A percentile compares a stretch with the other conserved stretches of the same genome.
Conservation (phyloP, 2,113 vertebrate species). For the Rhineura floridana region DNA sequence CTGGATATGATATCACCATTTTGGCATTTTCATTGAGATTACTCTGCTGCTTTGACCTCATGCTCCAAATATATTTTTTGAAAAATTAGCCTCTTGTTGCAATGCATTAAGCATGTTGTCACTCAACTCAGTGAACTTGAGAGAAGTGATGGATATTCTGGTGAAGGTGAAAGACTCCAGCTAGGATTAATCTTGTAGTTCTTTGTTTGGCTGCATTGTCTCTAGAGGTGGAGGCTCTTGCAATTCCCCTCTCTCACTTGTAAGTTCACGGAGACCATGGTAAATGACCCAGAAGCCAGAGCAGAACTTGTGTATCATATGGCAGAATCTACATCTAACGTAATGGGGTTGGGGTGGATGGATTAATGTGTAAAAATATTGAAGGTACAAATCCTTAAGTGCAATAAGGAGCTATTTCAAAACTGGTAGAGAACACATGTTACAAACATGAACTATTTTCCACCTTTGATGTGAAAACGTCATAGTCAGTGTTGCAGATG, state of each 20-base stretch:
- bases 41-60: slow-evolving; percentile 42
- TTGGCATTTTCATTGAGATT: slow-evolving; percentile 67
- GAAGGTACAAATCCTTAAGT: neutral
- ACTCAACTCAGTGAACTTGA: slow-evolving; percentile 55
- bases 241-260: slow-evolving; percentile 20
- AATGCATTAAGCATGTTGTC: slow-evolving; percentile 69
- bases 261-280: slow-evolving; percentile 1
- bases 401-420: neutral
- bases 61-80: slow-evolving; percentile 58
- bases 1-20: slow-evolving; percentile 69
- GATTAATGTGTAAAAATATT: neutral
- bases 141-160: slow-evolving; percentile 44
- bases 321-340: neutral
- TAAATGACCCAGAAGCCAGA: slow-evolving; percentile 19
- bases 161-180: slow-evolving; percentile 37
- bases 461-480: neutral
- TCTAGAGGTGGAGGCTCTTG: slow-evolving; percentile 53
- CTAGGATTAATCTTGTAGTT: slow-evolving; percentile 49
- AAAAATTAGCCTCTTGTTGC: slow-evolving; percentile 70
- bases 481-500: neutral
- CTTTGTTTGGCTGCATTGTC: neutral
- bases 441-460: neutral
- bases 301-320: neutral
- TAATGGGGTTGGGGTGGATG: neutral
- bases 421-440: neutral